Evolutionary conservation across 2,888 invertebrate species (phyloP), one percentile per base, ranked within the genome.

Genomic region (Odontomyia ornata): DNA sequence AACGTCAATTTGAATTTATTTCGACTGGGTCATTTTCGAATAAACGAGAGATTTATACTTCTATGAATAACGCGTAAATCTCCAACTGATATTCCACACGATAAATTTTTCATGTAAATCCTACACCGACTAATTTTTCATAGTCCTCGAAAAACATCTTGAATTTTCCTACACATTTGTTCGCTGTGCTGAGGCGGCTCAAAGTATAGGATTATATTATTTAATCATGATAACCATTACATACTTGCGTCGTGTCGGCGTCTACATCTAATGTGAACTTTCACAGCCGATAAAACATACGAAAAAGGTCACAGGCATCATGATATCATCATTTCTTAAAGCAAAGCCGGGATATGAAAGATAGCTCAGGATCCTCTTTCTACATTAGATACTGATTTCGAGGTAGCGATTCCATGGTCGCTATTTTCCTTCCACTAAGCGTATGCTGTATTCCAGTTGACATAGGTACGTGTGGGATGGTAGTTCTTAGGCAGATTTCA

Each of bases 161-260:
- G 18, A 52, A n/a, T 52, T 52, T 52, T n/a, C 52, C 15, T n/a
- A 52, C 52, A 52, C 52, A 18, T n/a, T 52, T 15, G 15, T 52
- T 18, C 15, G 5, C 52, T 52, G 52, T 3, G 15, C 15, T 18
- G 52, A 36, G 9, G 36, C 36, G 36, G 9, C 36, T 52, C 52
- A 18, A 15, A 52, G 52, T 18, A 18, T 52, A 52, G 52, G 15
- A 52, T 18, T 13, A 52, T 52, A 52, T 52, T 52, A 52, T 52
- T 52, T 52, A 52, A 52, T 52, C 52, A 52, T 52, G 52, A 52
- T 52, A 52, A 52, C 52, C 52, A 52, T 52, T 52, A 52, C 52
- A 52, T n/a, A 52, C 52, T 43, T 52, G 15, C 52, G 52, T 52
- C 52, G 15, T 4, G 15, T n/a, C 52, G 43, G 43, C 13, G 15